Base-by-base conservation (phyloP, 2,797 vertebrate genomes). In the Artibeus jamaicensis region DNA sequence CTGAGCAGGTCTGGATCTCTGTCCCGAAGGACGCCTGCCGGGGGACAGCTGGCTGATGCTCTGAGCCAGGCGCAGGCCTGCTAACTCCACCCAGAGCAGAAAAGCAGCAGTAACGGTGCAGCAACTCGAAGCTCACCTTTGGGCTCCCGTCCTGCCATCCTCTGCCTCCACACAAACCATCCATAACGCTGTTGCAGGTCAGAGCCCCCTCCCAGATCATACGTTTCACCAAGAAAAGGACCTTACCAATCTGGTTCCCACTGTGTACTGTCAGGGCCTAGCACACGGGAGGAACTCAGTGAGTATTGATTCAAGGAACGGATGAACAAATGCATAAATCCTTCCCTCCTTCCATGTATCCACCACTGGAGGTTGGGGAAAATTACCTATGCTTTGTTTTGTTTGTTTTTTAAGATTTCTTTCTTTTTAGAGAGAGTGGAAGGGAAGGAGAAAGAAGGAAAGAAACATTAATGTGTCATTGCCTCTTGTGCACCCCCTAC, bases 101-200 rank as follows among this genome's bases (percentile, higher is more conserved):
- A 39, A 73, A 44, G 29, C 2, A 34, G 46, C 12, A 48, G 3
- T 32, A 62, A 42, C 3, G 19, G 46, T 2, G 10, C 0, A 39
- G n/a, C 29, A 48, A 29, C 26, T 24, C 12, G 26, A 76, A 9
- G 22, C 26, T 68, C n/a, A n/a, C 70, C 44, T 65, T 53, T 65
- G 82, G 50, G 42, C 29, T 95, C 26, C 62, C 57, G 32, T 26
- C 89, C 88, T 37, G 24, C 21, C 57, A 67, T 57, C 85, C 50
- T 68, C 53, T 39, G 1, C 22, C 32, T 26, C 48, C 83, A 74
- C 5, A 39, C 57, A 68, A 21, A 85, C 5, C 29, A n/a, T 1
- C 37, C 26, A 34, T 0, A 10, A 24, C 15, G 26, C 29, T 55
- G 53, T 6, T 50, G 26, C 32, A 86, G 55, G 76, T 37, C 59